phyloP scores from a whole-genome alignment of 2,888 invertebrate species.

The Alsophila aescularia region DNA sequence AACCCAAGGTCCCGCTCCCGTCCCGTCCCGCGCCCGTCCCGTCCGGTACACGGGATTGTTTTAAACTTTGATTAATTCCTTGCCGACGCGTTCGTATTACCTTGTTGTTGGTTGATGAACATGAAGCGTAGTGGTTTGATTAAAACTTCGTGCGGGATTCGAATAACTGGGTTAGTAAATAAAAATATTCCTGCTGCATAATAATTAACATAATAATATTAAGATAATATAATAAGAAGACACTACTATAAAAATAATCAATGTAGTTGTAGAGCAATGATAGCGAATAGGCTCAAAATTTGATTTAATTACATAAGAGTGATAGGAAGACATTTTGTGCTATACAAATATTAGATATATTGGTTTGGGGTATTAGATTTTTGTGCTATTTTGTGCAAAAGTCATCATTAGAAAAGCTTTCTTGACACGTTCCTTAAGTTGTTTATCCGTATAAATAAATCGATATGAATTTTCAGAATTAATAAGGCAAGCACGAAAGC shows the following conservation, averaged over 20 bases:
- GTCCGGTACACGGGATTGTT: conserved; percentile 76
- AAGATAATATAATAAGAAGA: no score
- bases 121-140: conserved; percentile 49
- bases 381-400: no score
- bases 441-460: not conserved
- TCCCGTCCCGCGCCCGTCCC: conserved; percentile 48
- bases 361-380: no score
- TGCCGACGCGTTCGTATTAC: conserved; percentile 64
- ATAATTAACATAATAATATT: no score
- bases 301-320: no score
- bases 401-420: no score
- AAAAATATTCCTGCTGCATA: not conserved
- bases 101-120: conserved; percentile 73
- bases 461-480: not conserved
- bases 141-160: conserved; percentile 43
- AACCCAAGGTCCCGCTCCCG: conserved; percentile 25
- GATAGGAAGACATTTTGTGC: no score
- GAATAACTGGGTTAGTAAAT: conserved; percentile 23
- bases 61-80: conserved; percentile 83
- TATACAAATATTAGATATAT: no score
- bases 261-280: no score
- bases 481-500: not conserved
- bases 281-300: no score
- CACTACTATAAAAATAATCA: no score
- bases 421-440: not conserved